Percentiles rank a stretch among this genome's conserved stretches.
These are phyloP conservation scores for Ophioninae sp. DNA, from an alignment of 2,888 invertebrate genomes.

Conservation along the genomic window DNA sequence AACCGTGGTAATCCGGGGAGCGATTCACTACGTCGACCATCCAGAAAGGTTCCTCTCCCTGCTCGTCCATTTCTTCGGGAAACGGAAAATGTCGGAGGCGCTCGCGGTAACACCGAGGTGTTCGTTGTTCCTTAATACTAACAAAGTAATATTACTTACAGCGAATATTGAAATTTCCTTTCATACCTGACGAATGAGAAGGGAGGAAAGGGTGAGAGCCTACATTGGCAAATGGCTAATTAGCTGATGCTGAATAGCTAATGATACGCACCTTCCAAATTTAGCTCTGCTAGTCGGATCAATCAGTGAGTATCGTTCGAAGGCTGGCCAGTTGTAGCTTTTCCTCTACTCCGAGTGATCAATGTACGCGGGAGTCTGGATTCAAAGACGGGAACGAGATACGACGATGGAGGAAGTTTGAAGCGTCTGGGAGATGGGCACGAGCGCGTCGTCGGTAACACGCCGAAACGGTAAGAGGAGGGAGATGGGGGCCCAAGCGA, in stretches of 20 bases:
- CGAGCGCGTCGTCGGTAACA: slow-evolving; percentile 44
- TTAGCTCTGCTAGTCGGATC: background rate
- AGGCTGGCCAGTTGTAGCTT: background rate
- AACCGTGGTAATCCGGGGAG: too few relatives aligned
- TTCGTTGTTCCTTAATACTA: too few relatives aligned
- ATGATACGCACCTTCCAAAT: background rate
- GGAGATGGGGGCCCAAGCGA: background rate
- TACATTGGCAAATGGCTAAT: background rate
- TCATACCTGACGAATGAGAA: too few relatives aligned
- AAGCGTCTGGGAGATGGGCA: slow-evolving; percentile 31
- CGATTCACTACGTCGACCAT: too few relatives aligned
- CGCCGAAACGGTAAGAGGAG: slow-evolving; percentile 37
- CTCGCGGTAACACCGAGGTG: too few relatives aligned
- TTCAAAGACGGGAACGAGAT: slow-evolving; percentile 52
- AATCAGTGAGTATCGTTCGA: background rate
- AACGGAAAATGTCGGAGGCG: too few relatives aligned
- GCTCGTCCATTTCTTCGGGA: too few relatives aligned
- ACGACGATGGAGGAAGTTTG: slow-evolving; percentile 10
- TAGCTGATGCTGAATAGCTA: background rate
- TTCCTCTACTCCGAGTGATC: slow-evolving; percentile 1
- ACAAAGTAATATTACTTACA: too few relatives aligned
- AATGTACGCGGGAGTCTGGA: slow-evolving; percentile 10
- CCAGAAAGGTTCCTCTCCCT: too few relatives aligned
- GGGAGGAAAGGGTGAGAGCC: too few relatives aligned
- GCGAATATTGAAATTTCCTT: too few relatives aligned